Evolutionary conservation across 2,113 vertebrate species (phyloP), one percentile per base, ranked within the genome.

Genomic region (Oxyruncus cristatus): DNA sequence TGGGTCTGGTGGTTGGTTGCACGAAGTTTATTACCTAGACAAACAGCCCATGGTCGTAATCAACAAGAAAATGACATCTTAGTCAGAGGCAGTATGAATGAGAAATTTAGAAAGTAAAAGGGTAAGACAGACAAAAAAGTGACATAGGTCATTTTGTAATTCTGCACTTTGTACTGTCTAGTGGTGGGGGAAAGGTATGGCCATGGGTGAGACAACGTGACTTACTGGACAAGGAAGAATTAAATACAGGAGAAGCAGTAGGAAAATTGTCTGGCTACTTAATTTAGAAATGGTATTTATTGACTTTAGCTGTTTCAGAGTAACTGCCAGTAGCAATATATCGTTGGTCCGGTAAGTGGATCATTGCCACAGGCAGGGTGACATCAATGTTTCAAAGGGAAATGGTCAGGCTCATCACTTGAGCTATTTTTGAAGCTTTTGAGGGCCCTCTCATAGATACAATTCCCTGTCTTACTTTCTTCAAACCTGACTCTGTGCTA

Each of bases 221-320:
- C 80, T 95, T 94, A 82, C 39, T 5, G 15, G 62, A 87, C 61
- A 75, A 82, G 61, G 44, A 91, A 91, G 44, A 88, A 96, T 84
- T 91, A 92, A 83, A 89, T 63, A 55, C 11, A 91, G 53, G 83
- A 81, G 65, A 94, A 91, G 80, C 77, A 95, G 85, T 23, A 85
- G 77, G 65, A 89, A 95, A 91, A 87, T 56, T 67, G 55, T 89
- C 73, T 82, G 73, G 80, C 27, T 85, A 88, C 61, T 91, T 86
- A 84, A 93, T 89, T 95, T 92, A 65, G 68, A 89, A 91, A 89
- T 81, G 24, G 58, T 86, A 91, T 92, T 92, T 91, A 84, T 89
- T 92, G 81, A 88, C 85, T 92, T 83, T 20, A 88, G 58, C 70
- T 76, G 58, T 77, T 95, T 75, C 83, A 82, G 66, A 72, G 53